Evolutionary conservation across 2,888 invertebrate species (phyloP), one percentile per base, ranked within the genome.

Genomic region (Parnassius glacialis): DNA sequence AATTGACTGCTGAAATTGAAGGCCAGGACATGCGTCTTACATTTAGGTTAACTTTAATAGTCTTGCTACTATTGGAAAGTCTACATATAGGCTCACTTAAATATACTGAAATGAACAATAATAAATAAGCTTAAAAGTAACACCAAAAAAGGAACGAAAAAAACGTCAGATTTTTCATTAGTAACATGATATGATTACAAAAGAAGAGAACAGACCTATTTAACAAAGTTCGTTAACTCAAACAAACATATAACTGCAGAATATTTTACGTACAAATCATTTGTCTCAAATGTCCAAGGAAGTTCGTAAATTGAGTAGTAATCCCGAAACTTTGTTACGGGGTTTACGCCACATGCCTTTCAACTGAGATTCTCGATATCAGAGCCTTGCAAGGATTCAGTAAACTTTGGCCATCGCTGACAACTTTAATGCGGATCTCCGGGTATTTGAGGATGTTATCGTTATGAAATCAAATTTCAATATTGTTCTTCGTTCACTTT

Each of bases 401-500:
- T 59, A 76, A 85, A 85, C 76, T 85, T 85, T 67, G 66, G 67
- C 78, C 79, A 76, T 81, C 74, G 75, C 73, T 74, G 72, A 71
- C 77, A 79, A 84, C 75, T 84, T 85, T 83, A 81, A 80, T 83
- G 80, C 79, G 80, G 85, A 74, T 85, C 84, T 74, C 70, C 75
- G 74, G 76, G 78, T 78, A 75, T 78, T 47, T 76, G 67, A 67
- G 67, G 74, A 78, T 78, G 75, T 78, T 82, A 84, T 82, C 81
- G 16, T 79, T 82, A 76, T 78, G 79, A 82, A 82, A 61, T 51
- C 45, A 54, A 62, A 62, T 44, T 41, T 16, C 45, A 12, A 51
- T 42, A 20, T 20, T 20, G 16, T 20, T 20, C 16, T 20, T 20
- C 16, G 16, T 2, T 20, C 16, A 20, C 16, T 20, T 20, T 20